Base-by-base conservation (phyloP, 2,888 invertebrate species). In the Aproaerema taeniolella region DNA sequence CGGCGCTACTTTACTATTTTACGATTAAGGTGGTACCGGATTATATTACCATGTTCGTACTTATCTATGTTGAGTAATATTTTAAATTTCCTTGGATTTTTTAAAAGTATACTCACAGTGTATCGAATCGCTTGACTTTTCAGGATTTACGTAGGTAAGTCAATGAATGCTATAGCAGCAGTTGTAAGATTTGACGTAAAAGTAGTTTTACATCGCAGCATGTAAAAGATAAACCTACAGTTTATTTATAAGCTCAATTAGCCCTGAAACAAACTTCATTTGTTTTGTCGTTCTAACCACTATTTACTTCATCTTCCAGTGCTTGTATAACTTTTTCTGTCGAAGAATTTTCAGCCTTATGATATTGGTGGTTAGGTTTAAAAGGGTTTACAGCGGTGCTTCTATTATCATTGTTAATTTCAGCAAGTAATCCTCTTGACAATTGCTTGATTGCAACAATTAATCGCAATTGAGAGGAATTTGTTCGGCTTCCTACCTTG, bases 371-470 rank as follows among this genome's bases (percentile, higher is more conserved):
- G 41, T 61, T 58, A 53, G 51, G 63, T 60, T 43, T 31, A 47
- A 47, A 60, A 50, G 50, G 31, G 35, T 38, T 39, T 53, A 51
- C 46, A 35, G 17, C 26, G 10, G 43, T 46, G 53, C 43, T 53
- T 61, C 67, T 67, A 68, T 70, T 69, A 70, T 70, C 59, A 67
- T 70, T 66, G 69, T 75, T 75, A 75, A 74, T 78, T 74, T 77
- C 69, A 76, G 74, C 79, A 68, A 72, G 73, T 76, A 74, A 77
- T 76, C 65, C 75, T 61, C 67, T 58, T 58, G 60, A 67, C 81
- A 79, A 78, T 79, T 75, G 77, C 74, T 81, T 81, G 77, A 85
- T 85, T 81, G 79, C 76, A 55, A 72, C 82, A 85, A 85, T 83
- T 85, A 85, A 80, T 77, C 60, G 72, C 81, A 85, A 85, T 85